phyloP scores from a whole-genome alignment of 37 sponge, comb jelly and placozoan genomes.

The Petrosia ficiformis region DNA sequence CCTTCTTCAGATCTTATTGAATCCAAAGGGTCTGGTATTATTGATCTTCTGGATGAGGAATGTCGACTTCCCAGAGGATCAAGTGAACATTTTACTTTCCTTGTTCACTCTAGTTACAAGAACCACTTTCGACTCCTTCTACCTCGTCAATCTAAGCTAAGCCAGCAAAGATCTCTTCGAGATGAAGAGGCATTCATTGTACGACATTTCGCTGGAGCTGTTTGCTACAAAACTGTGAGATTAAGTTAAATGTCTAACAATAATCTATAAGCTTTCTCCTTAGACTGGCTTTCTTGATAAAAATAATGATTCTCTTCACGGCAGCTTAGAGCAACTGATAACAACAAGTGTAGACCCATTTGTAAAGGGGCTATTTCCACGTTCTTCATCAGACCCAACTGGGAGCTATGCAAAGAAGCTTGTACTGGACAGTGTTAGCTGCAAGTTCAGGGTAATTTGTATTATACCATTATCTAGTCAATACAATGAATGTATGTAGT shows the following conservation, averaged over 20 bases:
- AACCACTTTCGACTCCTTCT: conserved; percentile 75
- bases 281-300: conserved; percentile 88
- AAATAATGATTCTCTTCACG: conserved; percentile 95
- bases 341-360: conserved; percentile 67
- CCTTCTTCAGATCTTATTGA: conserved; percentile 76
- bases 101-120: conserved; percentile 67
- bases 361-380: conserved; percentile 67
- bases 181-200: conserved; percentile 93
- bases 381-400: conserved; percentile 19
- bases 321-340: conserved; percentile 83
- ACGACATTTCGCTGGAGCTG: conserved; percentile 97
- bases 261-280: background rate
- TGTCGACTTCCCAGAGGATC: conserved; percentile 81
- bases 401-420: conserved; percentile 78
- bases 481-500: too few species aligned
- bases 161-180: conserved; percentile 60
- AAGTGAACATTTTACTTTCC: conserved; percentile 71
- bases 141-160: conserved; percentile 84
- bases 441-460: conserved; percentile 86
- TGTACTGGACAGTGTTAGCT: conserved; percentile 77
- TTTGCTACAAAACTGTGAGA: conserved; percentile 89
- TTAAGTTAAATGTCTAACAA: background rate
- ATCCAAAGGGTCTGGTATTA: conserved; percentile 44
- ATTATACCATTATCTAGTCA: too few species aligned
- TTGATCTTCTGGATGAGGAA: conserved; percentile 94